Percentiles rank a stretch among this genome's conserved stretches.
These are phyloP conservation scores for Caenorhabditis brenneri DNA, from an alignment of 1,140 invertebrate genomes.

Conservation along the genomic window DNA sequence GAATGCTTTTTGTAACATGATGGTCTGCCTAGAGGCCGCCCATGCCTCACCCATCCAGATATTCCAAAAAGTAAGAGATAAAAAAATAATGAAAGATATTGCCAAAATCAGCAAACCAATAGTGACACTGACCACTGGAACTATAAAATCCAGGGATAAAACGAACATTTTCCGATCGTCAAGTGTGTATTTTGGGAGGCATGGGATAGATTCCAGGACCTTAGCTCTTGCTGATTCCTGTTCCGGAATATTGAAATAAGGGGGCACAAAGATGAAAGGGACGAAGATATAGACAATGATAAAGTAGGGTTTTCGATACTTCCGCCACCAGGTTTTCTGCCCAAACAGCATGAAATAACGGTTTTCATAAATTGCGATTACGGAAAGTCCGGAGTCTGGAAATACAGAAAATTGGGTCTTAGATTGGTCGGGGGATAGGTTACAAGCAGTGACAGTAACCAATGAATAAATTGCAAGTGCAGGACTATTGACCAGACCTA, in stretches of 20 bases:
- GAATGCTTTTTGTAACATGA: background rate
- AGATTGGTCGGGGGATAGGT: no score
- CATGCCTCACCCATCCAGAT: background rate
- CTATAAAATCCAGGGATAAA: background rate
- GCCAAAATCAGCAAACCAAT: background rate
- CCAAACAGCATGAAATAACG: background rate
- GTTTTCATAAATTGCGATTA: background rate
- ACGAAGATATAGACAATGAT: background rate
- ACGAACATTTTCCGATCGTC: background rate
- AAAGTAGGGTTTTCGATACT: background rate
- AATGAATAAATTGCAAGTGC: background rate
- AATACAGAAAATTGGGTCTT: no score
- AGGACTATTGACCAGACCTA: background rate
- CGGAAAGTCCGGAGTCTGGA: background rate
- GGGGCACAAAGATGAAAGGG: background rate
- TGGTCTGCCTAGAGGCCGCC: background rate
- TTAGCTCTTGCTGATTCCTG: background rate
- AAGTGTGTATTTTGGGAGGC: background rate
- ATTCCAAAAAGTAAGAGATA: background rate
- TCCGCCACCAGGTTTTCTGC: background rate
- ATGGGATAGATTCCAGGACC: background rate
- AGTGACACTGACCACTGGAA: background rate
- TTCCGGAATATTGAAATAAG: background rate
- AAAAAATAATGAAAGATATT: background rate
- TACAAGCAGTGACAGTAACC: background rate